phyloP scores from a whole-genome alignment of 2,113 vertebrate species.

The Alligator mississippiensis region DNA sequence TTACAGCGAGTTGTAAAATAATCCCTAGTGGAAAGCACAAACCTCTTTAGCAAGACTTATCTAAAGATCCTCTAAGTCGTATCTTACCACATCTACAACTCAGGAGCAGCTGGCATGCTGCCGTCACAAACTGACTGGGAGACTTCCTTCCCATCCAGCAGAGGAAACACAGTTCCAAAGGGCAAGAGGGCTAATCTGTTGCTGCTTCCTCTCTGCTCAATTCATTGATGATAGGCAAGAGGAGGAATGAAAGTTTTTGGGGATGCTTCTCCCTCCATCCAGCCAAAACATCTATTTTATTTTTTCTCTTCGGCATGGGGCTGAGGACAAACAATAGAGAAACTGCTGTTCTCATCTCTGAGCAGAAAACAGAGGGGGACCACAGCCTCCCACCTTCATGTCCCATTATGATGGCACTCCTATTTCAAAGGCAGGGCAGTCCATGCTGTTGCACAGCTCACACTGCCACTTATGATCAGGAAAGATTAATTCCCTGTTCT shows the following conservation, averaged over 20 bases:
- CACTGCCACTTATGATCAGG: background rate
- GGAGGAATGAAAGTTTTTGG: background rate
- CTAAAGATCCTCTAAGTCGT: background rate
- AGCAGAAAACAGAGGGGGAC: background rate
- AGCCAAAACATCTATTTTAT: background rate
- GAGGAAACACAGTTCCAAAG: background rate
- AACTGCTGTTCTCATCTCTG: background rate
- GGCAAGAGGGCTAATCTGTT: background rate
- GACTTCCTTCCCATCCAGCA: background rate
- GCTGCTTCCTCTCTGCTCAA: background rate
- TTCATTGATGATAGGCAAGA: background rate
- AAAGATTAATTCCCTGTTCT: background rate
- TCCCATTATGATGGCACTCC: background rate
- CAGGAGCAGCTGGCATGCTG: background rate
- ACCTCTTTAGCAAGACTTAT: background rate
- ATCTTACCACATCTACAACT: background rate
- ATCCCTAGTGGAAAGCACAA: background rate
- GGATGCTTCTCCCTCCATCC: background rate
- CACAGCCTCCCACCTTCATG: background rate
- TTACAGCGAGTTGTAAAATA: background rate
- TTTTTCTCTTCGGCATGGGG: background rate
- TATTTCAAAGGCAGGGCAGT: background rate
- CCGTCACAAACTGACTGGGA: background rate
- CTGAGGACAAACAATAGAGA: background rate
- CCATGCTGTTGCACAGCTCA: background rate